phyloP scores from a whole-genome alignment of 2,797 vertebrate genomes.

The Chelonia mydas region DNA sequence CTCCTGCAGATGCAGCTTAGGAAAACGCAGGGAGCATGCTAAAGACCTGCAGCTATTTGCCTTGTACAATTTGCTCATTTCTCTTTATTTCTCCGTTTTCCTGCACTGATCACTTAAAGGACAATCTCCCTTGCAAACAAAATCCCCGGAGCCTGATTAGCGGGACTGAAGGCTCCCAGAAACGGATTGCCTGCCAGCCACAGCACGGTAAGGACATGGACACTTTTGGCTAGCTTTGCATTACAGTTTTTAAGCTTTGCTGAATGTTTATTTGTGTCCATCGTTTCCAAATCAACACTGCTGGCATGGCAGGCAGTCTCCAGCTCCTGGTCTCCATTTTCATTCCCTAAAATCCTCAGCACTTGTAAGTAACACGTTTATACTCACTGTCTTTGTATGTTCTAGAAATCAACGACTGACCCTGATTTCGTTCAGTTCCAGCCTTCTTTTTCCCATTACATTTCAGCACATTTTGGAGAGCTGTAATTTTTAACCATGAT shows the following conservation, averaged over 20 bases:
- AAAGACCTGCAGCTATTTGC: constrained; percentile 80
- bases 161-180: constrained; percentile 77
- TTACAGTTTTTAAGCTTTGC: constrained; percentile 70
- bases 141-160: constrained; percentile 78
- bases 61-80: constrained; percentile 77
- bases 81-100: constrained; percentile 75
- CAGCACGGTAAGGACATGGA: constrained; percentile 79
- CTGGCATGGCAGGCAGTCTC: constrained; percentile 79
- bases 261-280: constrained; percentile 77
- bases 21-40: constrained; percentile 82
- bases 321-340: constrained; percentile 81
- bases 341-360: constrained; percentile 79
- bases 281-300: constrained; percentile 80
- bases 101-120: constrained; percentile 76
- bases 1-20: constrained; percentile 85
- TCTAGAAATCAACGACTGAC: constrained; percentile 63
- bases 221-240: constrained; percentile 70
- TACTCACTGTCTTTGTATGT: constrained; percentile 63
- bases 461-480: constrained; percentile 9
- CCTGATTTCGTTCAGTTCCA: constrained; percentile 55
- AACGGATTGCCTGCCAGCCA: constrained; percentile 80
- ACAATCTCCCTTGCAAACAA: constrained; percentile 76
- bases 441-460: constrained; percentile 44
- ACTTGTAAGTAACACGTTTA: constrained; percentile 79
- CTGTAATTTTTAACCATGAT: constrained; percentile 65